Percentiles rank a stretch among this genome's conserved stretches.
Evolutionary conservation across 1,140 invertebrate species (phyloP).

Genomic region (Zaprionus africanus): DNA sequence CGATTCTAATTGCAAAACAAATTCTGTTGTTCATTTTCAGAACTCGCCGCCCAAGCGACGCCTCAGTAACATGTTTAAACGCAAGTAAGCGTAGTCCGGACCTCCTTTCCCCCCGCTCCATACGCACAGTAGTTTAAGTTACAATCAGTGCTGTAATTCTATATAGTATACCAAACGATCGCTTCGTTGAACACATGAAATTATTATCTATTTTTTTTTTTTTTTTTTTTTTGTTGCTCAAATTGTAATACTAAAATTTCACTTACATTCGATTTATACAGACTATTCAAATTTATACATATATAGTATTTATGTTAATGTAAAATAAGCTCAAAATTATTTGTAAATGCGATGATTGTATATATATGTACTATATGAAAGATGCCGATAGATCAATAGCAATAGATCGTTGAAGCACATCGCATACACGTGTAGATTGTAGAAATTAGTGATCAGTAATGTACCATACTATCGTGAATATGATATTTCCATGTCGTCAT

Average conservation of each 20-base stretch:
- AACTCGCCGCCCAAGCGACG: constrained; percentile 79
- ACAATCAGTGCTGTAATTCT: neutral
- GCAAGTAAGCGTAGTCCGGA: constrained; percentile 58
- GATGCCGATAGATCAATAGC: neutral
- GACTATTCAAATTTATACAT: neutral
- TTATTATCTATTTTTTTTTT: neutral
- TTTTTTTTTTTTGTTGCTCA: constrained; percentile 6
- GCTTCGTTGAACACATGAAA: neutral
- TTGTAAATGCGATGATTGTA: neutral
- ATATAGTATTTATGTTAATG: neutral
- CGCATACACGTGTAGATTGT: neutral
- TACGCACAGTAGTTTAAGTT: neutral
- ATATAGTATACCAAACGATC: neutral
- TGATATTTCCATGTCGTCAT: neutral
- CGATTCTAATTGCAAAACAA: constrained; percentile 2
- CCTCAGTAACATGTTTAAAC: constrained; percentile 81
- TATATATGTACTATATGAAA: constrained; percentile 2
- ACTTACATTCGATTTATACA: neutral
- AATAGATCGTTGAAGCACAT: constrained; percentile 1
- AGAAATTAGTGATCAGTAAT: neutral
- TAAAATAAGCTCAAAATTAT: neutral
- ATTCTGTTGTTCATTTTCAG: constrained; percentile 62
- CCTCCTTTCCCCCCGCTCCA: neutral
- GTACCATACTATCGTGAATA: neutral
- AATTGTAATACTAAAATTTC: neutral